Evolutionary conservation across 2,797 vertebrate genomes (phyloP).

Genomic region (Esox masquinongy): DNA sequence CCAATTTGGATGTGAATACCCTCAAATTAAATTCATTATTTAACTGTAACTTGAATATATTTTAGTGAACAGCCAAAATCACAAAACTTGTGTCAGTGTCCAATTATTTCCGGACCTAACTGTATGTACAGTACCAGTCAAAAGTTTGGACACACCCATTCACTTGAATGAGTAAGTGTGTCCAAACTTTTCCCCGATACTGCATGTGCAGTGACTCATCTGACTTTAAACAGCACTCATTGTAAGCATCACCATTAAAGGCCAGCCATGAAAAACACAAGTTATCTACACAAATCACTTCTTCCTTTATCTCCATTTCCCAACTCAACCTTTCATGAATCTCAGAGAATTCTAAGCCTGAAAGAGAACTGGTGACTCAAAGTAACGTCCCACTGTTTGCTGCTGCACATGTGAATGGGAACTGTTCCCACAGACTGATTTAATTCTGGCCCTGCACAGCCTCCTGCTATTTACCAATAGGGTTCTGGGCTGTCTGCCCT

Average conservation of each 20-base stretch:
- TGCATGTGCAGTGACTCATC: not conserved
- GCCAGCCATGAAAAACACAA: not conserved
- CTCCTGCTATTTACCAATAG: constrained; percentile 25
- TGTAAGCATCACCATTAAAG: not conserved
- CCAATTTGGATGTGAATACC: too few relatives aligned
- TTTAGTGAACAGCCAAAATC: too few relatives aligned
- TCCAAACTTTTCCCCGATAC: too few relatives aligned
- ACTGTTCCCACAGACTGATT: not conserved
- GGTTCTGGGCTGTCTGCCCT: constrained; percentile 1
- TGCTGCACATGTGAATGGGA: not conserved
- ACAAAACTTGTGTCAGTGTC: too few relatives aligned
- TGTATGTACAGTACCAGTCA: not conserved
- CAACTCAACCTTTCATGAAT: not conserved
- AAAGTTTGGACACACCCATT: not conserved
- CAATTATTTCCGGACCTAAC: too few relatives aligned
- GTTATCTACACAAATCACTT: not conserved
- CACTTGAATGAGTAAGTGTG: too few relatives aligned
- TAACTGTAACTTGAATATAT: too few relatives aligned
- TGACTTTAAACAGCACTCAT: not conserved
- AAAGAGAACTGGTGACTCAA: not conserved
- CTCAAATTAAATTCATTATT: too few relatives aligned
- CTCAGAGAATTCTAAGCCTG: not conserved
- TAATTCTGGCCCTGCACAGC: not conserved
- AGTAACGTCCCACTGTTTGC: not conserved
- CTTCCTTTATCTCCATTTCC: not conserved